These are phyloP conservation scores for Macrobrachium rosenbergii DNA, from an alignment of 1,140 invertebrate genomes.

Conservation along the genomic window DNA sequence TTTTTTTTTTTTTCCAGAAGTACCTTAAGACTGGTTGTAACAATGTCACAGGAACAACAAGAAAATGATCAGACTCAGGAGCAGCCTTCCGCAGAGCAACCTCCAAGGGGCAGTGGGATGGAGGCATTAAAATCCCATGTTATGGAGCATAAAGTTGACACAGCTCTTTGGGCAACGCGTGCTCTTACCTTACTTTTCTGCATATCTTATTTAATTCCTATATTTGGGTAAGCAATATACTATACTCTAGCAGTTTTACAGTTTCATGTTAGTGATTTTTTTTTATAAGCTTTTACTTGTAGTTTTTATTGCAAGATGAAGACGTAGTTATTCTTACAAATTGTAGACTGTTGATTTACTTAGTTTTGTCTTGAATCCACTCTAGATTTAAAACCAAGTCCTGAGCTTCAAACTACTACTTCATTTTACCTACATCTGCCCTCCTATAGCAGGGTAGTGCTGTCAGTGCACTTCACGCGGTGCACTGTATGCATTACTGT, in stretches of 20 bases:
- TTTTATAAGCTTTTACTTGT: no score
- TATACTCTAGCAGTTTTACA: neutral
- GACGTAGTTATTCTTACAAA: no score
- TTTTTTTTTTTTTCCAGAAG: no score
- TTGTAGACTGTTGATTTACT: no score
- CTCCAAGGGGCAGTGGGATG: slow-evolving; percentile 26
- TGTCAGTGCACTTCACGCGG: no score
- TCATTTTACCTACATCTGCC: no score
- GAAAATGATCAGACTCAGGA: slow-evolving; percentile 37
- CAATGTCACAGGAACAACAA: slow-evolving; percentile 31
- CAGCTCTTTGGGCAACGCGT: slow-evolving; percentile 85
- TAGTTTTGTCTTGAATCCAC: no score
- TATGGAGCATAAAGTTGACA: slow-evolving; percentile 85
- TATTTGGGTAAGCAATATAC: slow-evolving; percentile 83
- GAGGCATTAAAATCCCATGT: slow-evolving; percentile 74
- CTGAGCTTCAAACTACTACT: no score
- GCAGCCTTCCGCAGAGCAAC: slow-evolving; percentile 3
- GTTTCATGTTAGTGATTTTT: slow-evolving; percentile 48
- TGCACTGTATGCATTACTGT: no score
- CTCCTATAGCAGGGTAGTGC: no score
- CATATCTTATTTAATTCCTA: slow-evolving; percentile 86
- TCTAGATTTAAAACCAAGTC: no score
- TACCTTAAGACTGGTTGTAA: neutral
- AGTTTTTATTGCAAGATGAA: no score
- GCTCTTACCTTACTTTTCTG: slow-evolving; percentile 86